Percentiles rank a stretch among this genome's conserved stretches.
These are phyloP conservation scores for Danio albolineatus DNA, from an alignment of 2,797 vertebrate species.

Conservation along the genomic window DNA sequence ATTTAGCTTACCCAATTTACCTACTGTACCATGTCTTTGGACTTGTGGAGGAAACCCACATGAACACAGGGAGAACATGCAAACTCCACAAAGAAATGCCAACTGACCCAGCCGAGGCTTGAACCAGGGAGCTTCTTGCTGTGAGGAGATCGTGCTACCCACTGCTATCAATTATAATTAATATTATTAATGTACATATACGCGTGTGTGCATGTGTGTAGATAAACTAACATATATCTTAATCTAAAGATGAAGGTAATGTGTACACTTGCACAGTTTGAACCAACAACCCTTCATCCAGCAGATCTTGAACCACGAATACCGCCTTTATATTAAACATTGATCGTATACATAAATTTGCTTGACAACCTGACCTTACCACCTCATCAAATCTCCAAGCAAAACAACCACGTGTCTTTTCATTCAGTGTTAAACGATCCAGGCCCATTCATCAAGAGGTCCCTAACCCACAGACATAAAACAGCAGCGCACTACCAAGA, in stretches of 20 bases:
- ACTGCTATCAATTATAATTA: too few species aligned
- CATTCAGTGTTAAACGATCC: background rate
- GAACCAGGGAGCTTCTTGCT: too few species aligned
- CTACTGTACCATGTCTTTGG: too few species aligned
- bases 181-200: too few species aligned
- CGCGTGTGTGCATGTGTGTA: too few species aligned
- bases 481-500: constrained; percentile 57
- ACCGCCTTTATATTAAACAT: background rate
- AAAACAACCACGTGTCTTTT: background rate
- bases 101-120: too few species aligned
- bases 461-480: constrained; percentile 57
- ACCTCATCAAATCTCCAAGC: constrained; percentile 23
- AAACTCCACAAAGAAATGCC: too few species aligned
- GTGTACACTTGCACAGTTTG: background rate
- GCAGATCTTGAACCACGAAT: background rate
- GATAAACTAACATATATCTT: too few species aligned
- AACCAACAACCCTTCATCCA: constrained; percentile 5
- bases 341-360: background rate
- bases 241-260: background rate
- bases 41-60: too few species aligned
- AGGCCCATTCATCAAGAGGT: constrained; percentile 36
- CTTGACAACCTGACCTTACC: background rate
- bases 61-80: too few species aligned
- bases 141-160: too few species aligned
- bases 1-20: too few species aligned